Percentiles rank a stretch among this genome's conserved stretches.
phyloP scores from a whole-genome alignment of 2,113 vertebrate species.

The Sinosuthora webbiana region DNA sequence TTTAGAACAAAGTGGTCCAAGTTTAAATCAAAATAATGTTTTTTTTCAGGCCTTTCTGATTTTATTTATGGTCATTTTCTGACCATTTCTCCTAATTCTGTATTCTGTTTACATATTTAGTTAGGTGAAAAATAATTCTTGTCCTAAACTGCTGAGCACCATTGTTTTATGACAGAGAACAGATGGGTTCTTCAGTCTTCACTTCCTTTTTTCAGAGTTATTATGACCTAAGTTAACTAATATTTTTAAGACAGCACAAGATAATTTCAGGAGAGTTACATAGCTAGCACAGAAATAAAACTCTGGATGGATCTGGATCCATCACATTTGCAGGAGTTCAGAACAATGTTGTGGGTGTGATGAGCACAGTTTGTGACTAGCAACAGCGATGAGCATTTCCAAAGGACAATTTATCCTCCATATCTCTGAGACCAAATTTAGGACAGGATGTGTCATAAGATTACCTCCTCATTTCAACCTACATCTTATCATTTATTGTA shows the following conservation, averaged over 20 bases:
- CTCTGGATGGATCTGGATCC: background rate
- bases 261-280: background rate
- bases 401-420: conserved; percentile 28
- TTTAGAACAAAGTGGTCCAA: background rate
- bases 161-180: background rate
- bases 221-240: background rate
- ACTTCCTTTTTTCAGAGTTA: background rate
- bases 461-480: background rate
- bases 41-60: background rate
- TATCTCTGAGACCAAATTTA: conserved; percentile 16
- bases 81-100: background rate
- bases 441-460: conserved; percentile 14
- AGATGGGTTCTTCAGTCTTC: background rate
- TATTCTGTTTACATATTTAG: background rate
- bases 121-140: background rate
- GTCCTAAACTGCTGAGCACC: background rate
- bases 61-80: background rate
- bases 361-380: conserved; percentile 32
- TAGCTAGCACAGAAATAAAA: conserved; percentile 16
- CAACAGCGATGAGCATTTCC: background rate
- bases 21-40: background rate
- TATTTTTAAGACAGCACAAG: background rate
- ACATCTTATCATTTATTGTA: background rate
- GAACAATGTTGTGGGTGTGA: conserved; percentile 3
- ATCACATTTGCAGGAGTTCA: conserved; percentile 13